Base-by-base conservation (phyloP, 2,888 invertebrate genomes). In the Epistrophella euchroma region DNA sequence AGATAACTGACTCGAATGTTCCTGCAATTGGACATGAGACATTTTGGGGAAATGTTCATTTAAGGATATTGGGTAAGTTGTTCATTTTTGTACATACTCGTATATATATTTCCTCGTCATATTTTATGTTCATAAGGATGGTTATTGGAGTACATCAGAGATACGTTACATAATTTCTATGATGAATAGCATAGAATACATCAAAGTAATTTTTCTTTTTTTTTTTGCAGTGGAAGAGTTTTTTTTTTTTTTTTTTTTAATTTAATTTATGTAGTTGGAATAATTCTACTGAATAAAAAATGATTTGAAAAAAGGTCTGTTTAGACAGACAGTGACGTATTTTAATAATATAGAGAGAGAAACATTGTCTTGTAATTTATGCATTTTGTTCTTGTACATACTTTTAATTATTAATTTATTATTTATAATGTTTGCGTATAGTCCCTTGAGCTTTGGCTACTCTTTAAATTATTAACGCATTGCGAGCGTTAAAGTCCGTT, bases 11-110 rank as follows among this genome's bases (percentile, higher is more conserved):
- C 88, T 96, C 96, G 0, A 95, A 95, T 90, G 92, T 97, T 40
- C 96, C 96, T 19, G 95, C 96, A 32, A 96, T 97, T 83, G 96
- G 96, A 4, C 94, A 95, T 89, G 95, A 96, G 90, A 95, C 96
- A 1, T 96, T 97, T 91, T 97, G 96, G 96, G 97, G 97, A 5
- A 94, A 96, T 2, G 95, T 93, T 89, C 93, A 94, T 89, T 91
- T 95, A 66, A 93, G 92, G 88, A 89, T 93, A 72, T 90, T 93
- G 89, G 92, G 92, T 92, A 89, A 92, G 91, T 60, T 64, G 55
- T 58, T 81, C 62, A 40, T 72, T 45, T 17, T 13, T 19, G 43
- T 47, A 17, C 77, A 2, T 15, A 28, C 9, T 25, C 9, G 4
- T 43, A 15, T 25, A n/a, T n/a, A 28, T 28, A 32, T 32, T 32